phyloP scores from a whole-genome alignment of 2,797 vertebrate genomes.

The Nyctalus aviator region DNA sequence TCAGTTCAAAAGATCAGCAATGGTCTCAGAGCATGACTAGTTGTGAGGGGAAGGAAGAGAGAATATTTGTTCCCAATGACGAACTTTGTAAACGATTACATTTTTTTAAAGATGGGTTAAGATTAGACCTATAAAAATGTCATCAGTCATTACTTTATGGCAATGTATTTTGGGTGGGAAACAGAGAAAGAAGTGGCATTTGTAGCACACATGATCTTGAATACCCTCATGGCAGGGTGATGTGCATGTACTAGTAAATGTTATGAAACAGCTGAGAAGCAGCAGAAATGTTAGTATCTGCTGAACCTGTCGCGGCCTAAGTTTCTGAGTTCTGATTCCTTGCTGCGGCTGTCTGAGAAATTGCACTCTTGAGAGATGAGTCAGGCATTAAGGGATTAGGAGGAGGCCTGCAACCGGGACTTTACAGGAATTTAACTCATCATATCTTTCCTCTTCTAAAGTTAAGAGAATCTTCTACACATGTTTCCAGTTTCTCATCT shows the following conservation, averaged over 20 bases:
- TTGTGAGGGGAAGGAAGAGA: neutral
- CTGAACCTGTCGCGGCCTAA: neutral
- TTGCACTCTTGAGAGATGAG: neutral
- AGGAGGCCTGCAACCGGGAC: neutral
- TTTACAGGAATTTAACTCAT: neutral
- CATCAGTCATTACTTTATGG: neutral
- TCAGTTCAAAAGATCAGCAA: neutral
- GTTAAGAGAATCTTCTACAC: neutral
- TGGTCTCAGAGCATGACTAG: neutral
- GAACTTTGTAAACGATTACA: neutral
- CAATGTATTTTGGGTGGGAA: neutral
- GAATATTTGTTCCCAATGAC: neutral
- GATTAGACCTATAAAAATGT: neutral
- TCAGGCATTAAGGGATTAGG: conserved; percentile 34
- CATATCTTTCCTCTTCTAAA: conserved; percentile 46
- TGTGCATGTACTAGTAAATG: neutral
- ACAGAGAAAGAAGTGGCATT: neutral
- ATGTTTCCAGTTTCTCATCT: neutral
- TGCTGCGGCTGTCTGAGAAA: neutral
- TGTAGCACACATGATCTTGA: neutral
- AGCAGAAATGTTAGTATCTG: neutral
- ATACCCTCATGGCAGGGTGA: neutral
- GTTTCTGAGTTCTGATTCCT: neutral
- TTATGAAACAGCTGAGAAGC: neutral
- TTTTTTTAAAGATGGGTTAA: neutral